These are phyloP conservation scores for Ectobius pallidus DNA, from an alignment of 2,888 invertebrate genomes.

Conservation along the genomic window DNA sequence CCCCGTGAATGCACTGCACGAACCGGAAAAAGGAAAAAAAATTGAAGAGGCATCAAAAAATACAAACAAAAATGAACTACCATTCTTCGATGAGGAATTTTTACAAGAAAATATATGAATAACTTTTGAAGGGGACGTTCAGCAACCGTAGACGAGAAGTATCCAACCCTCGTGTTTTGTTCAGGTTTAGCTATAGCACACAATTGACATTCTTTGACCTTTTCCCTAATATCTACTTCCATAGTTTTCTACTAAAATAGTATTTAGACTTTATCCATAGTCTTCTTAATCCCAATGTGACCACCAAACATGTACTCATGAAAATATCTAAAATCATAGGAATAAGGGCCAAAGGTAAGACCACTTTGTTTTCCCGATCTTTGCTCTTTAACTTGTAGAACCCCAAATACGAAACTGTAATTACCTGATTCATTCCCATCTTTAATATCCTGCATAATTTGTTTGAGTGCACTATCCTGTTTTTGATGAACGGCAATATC, in stretches of 20 bases:
- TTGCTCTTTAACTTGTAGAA: no score
- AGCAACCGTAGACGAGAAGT: not conserved
- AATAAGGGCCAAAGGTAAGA: not conserved
- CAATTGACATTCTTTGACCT: not conserved
- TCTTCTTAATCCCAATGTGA: not conserved
- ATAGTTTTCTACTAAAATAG: not conserved
- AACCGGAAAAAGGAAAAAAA: not conserved
- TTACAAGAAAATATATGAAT: not conserved
- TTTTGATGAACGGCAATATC: not conserved
- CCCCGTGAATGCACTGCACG: not conserved
- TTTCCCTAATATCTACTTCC: not conserved
- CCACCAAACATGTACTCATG: not conserved
- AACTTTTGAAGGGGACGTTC: not conserved
- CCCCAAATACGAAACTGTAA: no score
- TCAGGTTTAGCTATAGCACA: not conserved
- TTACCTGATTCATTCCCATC: no score
- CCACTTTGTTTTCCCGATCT: not conserved
- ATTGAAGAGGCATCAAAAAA: no score
- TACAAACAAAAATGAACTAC: no score
- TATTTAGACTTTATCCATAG: not conserved
- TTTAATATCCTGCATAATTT: no score
- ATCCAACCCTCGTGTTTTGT: not conserved
- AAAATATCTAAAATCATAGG: not conserved
- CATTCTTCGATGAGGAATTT: not conserved
- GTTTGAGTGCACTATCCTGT: not conserved